These are phyloP conservation scores for Laothoe populi DNA, from an alignment of 2,888 invertebrate genomes.

Conservation along the genomic window DNA sequence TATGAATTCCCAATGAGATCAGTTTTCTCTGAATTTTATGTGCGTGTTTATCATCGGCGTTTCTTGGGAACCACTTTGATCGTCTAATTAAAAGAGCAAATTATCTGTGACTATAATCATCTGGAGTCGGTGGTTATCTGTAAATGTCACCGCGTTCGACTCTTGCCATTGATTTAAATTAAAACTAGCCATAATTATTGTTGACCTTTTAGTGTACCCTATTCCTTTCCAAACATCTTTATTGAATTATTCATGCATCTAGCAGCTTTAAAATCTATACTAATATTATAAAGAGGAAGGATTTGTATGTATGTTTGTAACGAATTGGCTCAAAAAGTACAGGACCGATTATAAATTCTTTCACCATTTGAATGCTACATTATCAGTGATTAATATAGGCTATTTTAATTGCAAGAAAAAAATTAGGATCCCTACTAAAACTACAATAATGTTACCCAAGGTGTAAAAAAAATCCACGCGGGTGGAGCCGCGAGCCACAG, in stretches of 20 bases:
- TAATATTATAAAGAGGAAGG: too few species aligned
- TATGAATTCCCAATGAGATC: neutral
- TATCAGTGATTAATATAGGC: too few species aligned
- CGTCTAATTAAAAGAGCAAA: neutral
- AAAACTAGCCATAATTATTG: conserved; percentile 41
- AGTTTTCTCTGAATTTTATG: neutral
- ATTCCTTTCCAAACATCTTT: conserved; percentile 1
- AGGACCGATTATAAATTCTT: too few species aligned
- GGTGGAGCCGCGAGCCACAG: too few species aligned
- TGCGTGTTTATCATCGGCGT: neutral
- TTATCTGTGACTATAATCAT: neutral
- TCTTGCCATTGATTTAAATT: conserved; percentile 32
- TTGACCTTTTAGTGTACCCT: conserved; percentile 23
- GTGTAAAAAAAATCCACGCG: too few species aligned
- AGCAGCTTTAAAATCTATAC: neutral
- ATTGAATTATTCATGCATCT: conserved; percentile 2
- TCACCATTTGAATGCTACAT: too few species aligned
- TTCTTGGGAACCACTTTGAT: neutral
- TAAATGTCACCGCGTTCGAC: neutral
- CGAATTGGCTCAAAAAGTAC: too few species aligned
- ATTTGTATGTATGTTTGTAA: too few species aligned
- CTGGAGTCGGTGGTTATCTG: conserved; percentile 20
- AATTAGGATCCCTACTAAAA: too few species aligned
- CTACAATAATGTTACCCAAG: too few species aligned
- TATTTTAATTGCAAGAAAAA: too few species aligned